Evolutionary conservation across 2,113 vertebrate species (phyloP).

Genomic region (Chitala chitala): DNA sequence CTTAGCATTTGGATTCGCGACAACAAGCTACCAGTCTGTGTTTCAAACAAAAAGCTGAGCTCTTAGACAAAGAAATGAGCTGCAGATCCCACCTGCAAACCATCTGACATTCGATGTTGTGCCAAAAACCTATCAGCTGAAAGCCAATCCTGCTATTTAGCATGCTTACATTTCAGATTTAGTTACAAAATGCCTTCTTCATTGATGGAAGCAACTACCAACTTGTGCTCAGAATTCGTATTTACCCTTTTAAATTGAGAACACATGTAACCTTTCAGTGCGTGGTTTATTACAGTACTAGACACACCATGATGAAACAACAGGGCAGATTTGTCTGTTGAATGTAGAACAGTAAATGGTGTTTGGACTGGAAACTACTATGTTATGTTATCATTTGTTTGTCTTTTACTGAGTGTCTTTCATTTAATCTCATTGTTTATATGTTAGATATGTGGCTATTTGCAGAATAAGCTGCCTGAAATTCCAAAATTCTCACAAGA

Average conservation of each 20-base stretch:
- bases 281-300: neutral
- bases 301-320: neutral
- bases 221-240: neutral
- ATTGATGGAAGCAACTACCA: neutral
- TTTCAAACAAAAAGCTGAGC: too few species aligned
- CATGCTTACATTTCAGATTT: neutral
- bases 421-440: neutral
- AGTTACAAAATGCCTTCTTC: neutral
- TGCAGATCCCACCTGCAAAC: neutral
- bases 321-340: neutral
- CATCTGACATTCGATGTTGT: neutral
- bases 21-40: too few species aligned
- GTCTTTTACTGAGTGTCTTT: neutral
- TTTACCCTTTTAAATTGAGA: constrained; percentile 3
- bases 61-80: neutral
- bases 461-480: neutral
- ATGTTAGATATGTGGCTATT: neutral
- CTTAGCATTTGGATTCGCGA: too few species aligned
- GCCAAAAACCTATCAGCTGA: neutral
- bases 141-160: neutral
- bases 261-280: neutral
- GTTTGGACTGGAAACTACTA: neutral
- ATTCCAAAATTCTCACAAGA: neutral
- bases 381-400: neutral
- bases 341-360: neutral